phyloP scores from a whole-genome alignment of 2,797 vertebrate species.

The Gila robusta region DNA sequence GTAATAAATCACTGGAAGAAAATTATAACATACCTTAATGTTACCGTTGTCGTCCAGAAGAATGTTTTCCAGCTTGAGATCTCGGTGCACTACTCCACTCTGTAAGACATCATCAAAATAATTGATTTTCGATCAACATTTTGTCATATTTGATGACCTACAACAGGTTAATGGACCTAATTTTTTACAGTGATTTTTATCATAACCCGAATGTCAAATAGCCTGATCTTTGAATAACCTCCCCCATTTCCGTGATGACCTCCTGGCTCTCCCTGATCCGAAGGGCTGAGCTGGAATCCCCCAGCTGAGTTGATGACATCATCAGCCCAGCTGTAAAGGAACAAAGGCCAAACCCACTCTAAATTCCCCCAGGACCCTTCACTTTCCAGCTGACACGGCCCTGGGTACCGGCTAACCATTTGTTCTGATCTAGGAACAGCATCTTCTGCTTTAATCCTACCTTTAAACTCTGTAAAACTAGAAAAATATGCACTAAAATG shows the following conservation, averaged over 20 bases:
- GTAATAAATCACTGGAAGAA: constrained; percentile 2
- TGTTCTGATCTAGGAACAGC: constrained; percentile 19
- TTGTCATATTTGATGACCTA: neutral
- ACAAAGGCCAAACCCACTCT: constrained; percentile 44
- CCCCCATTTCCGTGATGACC: constrained; percentile 14
- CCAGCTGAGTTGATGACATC: constrained; percentile 60
- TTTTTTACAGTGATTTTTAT: neutral
- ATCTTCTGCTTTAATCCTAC: neutral
- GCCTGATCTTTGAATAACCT: constrained; percentile 17
- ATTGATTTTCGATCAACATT: neutral
- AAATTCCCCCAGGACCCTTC: constrained; percentile 40
- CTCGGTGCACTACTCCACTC: constrained; percentile 98
- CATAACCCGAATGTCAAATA: constrained; percentile 23
- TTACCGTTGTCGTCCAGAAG: constrained; percentile 99
- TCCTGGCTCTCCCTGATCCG: constrained; percentile 22
- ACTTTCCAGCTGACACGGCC: constrained; percentile 37
- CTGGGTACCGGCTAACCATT: constrained; percentile 5
- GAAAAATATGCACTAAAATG: constrained; percentile 17
- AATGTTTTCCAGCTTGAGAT: constrained; percentile 99
- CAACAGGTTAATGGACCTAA: neutral
- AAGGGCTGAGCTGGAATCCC: constrained; percentile 50
- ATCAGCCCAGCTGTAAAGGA: constrained; percentile 60
- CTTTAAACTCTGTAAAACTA: constrained; percentile 5
- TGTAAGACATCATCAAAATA: constrained; percentile 74
- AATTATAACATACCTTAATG: constrained; percentile 88